Conservation (phyloP, 1,140 invertebrate species). For the Pantala flavescens region DNA sequence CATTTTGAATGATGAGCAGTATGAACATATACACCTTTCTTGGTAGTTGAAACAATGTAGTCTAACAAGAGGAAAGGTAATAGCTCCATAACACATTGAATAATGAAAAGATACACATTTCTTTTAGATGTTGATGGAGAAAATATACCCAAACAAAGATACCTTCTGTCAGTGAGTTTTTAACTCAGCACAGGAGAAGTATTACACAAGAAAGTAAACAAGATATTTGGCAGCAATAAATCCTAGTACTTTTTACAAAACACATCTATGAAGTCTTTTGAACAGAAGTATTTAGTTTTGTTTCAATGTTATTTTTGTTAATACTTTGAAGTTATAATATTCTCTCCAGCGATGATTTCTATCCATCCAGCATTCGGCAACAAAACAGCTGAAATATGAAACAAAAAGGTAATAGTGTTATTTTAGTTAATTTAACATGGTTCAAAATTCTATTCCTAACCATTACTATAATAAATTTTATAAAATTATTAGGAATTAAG, state of each 20-base stretch:
- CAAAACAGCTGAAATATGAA: not conserved
- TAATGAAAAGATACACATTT: not conserved
- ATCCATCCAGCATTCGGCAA: not conserved
- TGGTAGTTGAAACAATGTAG: not conserved
- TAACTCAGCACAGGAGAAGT: not conserved
- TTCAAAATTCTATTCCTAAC: too few relatives aligned
- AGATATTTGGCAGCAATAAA: constrained; percentile 10
- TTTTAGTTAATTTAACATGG: too few relatives aligned
- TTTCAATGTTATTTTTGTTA: not conserved
- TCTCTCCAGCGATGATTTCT: not conserved
- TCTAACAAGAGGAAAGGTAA: not conserved
- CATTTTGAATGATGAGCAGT: not conserved
- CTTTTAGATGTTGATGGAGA: not conserved
- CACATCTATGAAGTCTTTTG: constrained; percentile 9
- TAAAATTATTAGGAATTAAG: too few relatives aligned
- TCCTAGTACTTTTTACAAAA: constrained; percentile 10
- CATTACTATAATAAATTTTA: too few relatives aligned
- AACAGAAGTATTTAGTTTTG: constrained; percentile 1
- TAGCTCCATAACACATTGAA: not conserved
- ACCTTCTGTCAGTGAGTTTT: not conserved
- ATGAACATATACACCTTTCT: not conserved
- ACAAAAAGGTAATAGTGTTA: too few relatives aligned
- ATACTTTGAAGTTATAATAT: constrained; percentile 8
- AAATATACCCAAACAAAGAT: not conserved
- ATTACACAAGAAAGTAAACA: not conserved